Evolutionary conservation across 2,888 invertebrate genomes (phyloP).

Genomic region (Parasteatoda lunata): DNA sequence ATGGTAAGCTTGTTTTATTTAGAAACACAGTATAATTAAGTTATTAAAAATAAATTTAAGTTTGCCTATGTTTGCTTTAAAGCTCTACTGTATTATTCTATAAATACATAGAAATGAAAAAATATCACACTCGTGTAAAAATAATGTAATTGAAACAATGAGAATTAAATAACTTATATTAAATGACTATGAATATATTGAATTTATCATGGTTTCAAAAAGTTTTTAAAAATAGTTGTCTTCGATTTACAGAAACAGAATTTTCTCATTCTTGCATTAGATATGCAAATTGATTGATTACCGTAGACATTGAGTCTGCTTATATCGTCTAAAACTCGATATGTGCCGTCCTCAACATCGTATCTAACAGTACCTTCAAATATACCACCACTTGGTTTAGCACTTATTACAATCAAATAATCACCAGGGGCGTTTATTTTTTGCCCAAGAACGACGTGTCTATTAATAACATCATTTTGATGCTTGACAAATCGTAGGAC

Average conservation of each 20-base stretch:
- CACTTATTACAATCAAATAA: conserved; percentile 80
- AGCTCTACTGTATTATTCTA: no score
- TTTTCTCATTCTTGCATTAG: conserved; percentile 72
- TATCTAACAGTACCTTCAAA: conserved; percentile 87
- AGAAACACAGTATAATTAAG: no score
- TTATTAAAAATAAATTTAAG: no score
- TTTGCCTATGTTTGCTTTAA: no score
- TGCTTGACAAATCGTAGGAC: conserved; percentile 65
- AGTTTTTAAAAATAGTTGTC: conserved; percentile 43
- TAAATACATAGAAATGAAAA: background rate
- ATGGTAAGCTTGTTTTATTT: no score
- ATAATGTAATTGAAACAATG: background rate
- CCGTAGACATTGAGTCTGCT: conserved; percentile 75
- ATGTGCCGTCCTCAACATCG: conserved; percentile 70
- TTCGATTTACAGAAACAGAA: conserved; percentile 74
- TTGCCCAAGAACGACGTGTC: conserved; percentile 63
- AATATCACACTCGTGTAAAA: background rate
- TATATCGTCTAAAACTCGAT: conserved; percentile 80
- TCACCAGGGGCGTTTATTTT: conserved; percentile 72
- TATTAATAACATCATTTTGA: conserved; percentile 65
- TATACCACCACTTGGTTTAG: conserved; percentile 81
- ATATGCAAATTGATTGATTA: conserved; percentile 74
- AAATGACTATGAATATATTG: conserved; percentile 18
- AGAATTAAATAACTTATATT: no score
- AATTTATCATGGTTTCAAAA: conserved; percentile 52